Evolutionary conservation across 1,140 invertebrate genomes (phyloP).

Genomic region (Psix sp.): DNA sequence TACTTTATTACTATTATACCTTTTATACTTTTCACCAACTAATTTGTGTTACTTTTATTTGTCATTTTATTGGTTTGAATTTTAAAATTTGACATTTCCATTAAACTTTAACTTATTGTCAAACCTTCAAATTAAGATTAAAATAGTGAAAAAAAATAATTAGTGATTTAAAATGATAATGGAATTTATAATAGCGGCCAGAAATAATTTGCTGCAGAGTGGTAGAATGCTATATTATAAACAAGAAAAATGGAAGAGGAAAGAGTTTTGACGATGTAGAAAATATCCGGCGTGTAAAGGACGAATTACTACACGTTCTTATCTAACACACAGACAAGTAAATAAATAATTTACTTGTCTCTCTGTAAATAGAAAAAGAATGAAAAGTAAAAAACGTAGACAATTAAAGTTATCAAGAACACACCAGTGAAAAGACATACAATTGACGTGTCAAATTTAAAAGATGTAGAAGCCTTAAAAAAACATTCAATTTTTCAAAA

Average conservation of each 20-base stretch:
- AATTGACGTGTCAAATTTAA: conserved; percentile 16
- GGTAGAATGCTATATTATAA: conserved; percentile 14
- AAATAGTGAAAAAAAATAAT: conserved; percentile 1
- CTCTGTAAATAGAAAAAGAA: background rate
- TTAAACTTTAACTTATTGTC: too few species aligned
- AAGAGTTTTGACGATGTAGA: conserved; percentile 10
- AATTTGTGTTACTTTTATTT: too few species aligned
- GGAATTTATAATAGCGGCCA: conserved; percentile 7
- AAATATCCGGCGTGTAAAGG: conserved; percentile 24
- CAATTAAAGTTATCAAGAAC: conserved; percentile 10
- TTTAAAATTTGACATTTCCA: too few species aligned
- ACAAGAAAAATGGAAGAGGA: conserved; percentile 19
- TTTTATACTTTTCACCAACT: too few species aligned
- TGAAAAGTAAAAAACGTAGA: conserved; percentile 10
- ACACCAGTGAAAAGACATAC: conserved; percentile 1
- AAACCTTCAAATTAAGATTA: too few species aligned
- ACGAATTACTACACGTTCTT: conserved; percentile 11
- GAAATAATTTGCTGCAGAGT: conserved; percentile 17
- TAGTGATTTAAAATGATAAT: conserved; percentile 12
- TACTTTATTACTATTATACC: too few species aligned
- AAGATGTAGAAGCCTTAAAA: conserved; percentile 15
- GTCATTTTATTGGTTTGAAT: too few species aligned
- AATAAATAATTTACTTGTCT: background rate
- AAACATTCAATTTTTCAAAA: too few species aligned
- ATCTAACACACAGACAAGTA: conserved; percentile 11